Evolutionary conservation across 2,113 vertebrate species (phyloP), one percentile per base, ranked within the genome.

Genomic region (Lepidothrix coronata): DNA sequence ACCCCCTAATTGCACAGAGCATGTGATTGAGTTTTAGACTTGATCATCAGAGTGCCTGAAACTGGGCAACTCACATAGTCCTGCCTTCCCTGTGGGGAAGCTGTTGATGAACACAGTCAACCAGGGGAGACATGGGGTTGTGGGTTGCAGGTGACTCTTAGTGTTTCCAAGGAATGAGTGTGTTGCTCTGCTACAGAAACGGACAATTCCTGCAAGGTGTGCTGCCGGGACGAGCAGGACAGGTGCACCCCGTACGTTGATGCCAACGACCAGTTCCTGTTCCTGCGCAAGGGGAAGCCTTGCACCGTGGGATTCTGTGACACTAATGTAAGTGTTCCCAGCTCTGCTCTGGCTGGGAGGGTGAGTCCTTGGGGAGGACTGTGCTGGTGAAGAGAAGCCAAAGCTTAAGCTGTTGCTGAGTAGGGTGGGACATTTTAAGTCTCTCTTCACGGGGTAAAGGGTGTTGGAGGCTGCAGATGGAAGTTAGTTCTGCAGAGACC

Each of bases 231-330:
- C 8, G 49, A 75, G 44, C 80, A 95, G 35, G 99, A 99, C 72
- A 83, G 96, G 8, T 99, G 99, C 37, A 44, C 92, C 2, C 99
- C 99, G 0, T 99, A 98, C 3, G 44, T 97, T 0, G 96, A 98
- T 11, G 22, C 57, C 1, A 94, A 97, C 0, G 91, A 97, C 8
- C 97, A 96, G 31, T 98, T 98, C 94, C 95, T 99, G 35, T 99
- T 97, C 89, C 96, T 99, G 84, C 98, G 99, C 87, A 99, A 99
- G 96, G 99, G 99, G 20, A 99, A 99, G 94, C 99, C 99, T 11
- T 99, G 99, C 90, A 99, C 99, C 0, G 99, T 99, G 71, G 99
- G 99, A n/a, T 99, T 99, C 95, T 99, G 99, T 28, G 99, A 99
- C 37, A 98, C 93, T 61, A 97, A 97, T 3, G 99, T 99, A 75